Evolutionary conservation across 2,113 vertebrate genomes (phyloP), one percentile per base, ranked within the genome.

Genomic region (Lichenostomus cassidix): DNA sequence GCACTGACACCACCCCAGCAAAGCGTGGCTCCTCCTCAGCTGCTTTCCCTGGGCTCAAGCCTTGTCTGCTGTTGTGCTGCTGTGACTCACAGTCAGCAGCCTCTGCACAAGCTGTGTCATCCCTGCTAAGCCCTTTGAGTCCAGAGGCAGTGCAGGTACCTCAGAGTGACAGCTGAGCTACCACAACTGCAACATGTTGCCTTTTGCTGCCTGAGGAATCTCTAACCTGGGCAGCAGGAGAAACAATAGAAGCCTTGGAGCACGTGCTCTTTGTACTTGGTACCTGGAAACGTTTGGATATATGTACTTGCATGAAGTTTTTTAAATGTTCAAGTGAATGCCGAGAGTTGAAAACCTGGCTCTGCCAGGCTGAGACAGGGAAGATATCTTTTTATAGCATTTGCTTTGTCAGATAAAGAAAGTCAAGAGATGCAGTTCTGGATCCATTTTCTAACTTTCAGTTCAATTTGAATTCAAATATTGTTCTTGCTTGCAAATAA

Each of bases 261-360:
- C 18, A n/a, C 0, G 0, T 0, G 0, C 6, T 63, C 14, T 42
- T 71, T 8, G 5, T 59, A 15, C 56, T 83, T 74, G 22, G 16
- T 63, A 47, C 13, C 31, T 63, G 76, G 24, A 56, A 28, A 23
- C 39, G 10, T 64, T 67, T 77, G 33, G 12, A 49, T 19, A 18
- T 39, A 11, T 13, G 7, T 60, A 27, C 10, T 80, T 47, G 8
- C 17, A 16, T 62, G 10, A 49, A 52, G 47, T 25, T 47, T 74
- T 88, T 42, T 31, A 59, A 79, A 37, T 49, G 35, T 33, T 60
- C 8, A 44, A 11, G 31, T 44, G 60, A 86, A 70, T 39, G 42
- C 56, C 56, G 47, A 71, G 62, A 22, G 28, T 49, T 92, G 77
- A 82, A 83, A 92, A 37, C 25, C 9, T 84, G 37, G 4, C n/a